Base-by-base conservation (phyloP, 2,888 invertebrate genomes). In the Leucophenga montana region DNA sequence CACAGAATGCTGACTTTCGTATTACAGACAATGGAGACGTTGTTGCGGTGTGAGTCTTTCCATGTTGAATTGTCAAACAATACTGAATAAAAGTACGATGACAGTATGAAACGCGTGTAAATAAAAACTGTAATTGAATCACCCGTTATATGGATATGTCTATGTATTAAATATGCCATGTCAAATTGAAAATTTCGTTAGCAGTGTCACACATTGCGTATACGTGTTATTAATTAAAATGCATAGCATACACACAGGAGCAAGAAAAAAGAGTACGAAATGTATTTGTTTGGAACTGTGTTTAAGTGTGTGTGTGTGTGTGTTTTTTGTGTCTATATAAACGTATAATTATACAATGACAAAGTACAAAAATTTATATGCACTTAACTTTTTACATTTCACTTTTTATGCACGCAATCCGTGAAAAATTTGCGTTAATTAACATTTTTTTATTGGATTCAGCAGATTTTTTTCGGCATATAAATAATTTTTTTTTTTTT, bases 181-280 rank as follows among this genome's bases (percentile, higher is more conserved):
- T 22, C n/a, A 46, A 48, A 48, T 57, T 46, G 27, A 67, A 50
- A 16, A 57, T 46, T 57, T 59, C 48, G 14, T 69, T n/a, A 53
- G 1, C 50, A 64, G 39, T 39, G 67, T 59, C 69, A 73, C 57
- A 44, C 48, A 20, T 20, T 16, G 48, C 64, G 57, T 59, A 66
- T 70, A 62, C 54, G 54, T 72, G 62, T 27, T 64, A 62, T 67
- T 73, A 73, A 67, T 67, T 67, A 67, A 67, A 67, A 46, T 11
- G 31, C 27, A 53, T 56, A 22, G 56, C 56, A 27, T 56, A n/a
- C 22, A 14, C 27, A 4, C 22, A 56, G 11, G 39, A 50, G 50
- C 50, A 5, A 50, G 4, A 13, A 1, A 16, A 50, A 13, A 6
- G 8, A 50, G 50, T 11, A 16, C 50, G 1, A 50, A 50, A n/a